Percentiles rank a stretch among this genome's conserved stretches.
phyloP scores from a whole-genome alignment of 1,140 invertebrate species.

The Drosophila sucinea region DNA sequence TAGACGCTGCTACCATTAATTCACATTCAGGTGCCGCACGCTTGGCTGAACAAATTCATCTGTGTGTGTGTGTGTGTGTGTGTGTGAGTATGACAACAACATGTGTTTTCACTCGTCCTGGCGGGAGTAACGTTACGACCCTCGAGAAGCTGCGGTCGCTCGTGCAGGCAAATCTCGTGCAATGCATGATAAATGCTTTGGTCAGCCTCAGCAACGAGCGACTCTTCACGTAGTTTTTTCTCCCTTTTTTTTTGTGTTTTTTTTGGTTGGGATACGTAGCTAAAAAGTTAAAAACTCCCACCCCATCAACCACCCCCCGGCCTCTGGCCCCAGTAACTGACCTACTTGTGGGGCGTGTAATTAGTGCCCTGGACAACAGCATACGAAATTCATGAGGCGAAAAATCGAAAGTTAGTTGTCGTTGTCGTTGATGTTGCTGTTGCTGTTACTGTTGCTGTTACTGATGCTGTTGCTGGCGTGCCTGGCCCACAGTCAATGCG shows the following conservation, averaged over 20 bases:
- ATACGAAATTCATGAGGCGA: constrained; percentile 65
- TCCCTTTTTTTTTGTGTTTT: background rate
- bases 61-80: constrained; percentile 16
- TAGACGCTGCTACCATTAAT: constrained; percentile 80
- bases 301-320: background rate
- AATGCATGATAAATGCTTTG: constrained; percentile 70
- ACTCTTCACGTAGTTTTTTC: constrained; percentile 26
- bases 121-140: constrained; percentile 1
- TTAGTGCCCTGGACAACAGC: constrained; percentile 54
- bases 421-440: constrained; percentile 1
- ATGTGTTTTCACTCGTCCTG: constrained; percentile 66
- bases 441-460: constrained; percentile 1
- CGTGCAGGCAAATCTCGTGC: constrained; percentile 69
- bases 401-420: constrained; percentile 71
- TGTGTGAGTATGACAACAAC: constrained; percentile 50
- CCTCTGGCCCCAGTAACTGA: constrained; percentile 27
- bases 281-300: constrained; percentile 23
- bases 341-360: constrained; percentile 63
- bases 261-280: constrained; percentile 15
- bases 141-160: constrained; percentile 62
- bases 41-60: constrained; percentile 58
- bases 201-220: constrained; percentile 28
- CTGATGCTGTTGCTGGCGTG: background rate
- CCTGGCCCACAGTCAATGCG: constrained; percentile 42
- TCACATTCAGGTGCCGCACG: constrained; percentile 77